Conservation (phyloP, 2,888 invertebrate species). For the Drosophila meridionalis region DNA sequence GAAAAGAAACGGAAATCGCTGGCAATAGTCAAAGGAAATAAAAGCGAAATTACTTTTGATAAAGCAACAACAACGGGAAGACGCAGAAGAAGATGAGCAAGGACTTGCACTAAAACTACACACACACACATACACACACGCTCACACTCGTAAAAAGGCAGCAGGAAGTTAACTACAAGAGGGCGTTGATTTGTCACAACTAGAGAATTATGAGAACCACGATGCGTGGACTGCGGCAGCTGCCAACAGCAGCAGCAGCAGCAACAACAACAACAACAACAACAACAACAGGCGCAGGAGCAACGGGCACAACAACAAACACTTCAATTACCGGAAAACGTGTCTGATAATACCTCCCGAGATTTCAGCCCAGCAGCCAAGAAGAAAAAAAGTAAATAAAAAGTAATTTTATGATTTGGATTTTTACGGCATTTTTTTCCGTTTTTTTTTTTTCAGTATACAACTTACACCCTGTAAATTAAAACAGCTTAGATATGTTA, state of each 20-base stretch:
- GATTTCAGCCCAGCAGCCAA: constrained; percentile 45
- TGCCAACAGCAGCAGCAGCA: constrained; percentile 43
- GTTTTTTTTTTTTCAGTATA: constrained; percentile 16
- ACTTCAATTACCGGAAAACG: constrained; percentile 83
- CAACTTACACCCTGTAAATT: not conserved
- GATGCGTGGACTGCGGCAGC: constrained; percentile 58
- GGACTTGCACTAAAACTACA: constrained; percentile 58
- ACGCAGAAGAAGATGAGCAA: constrained; percentile 18
- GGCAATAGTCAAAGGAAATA: constrained; percentile 81
- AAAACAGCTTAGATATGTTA: too few species aligned
- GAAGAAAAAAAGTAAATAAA: constrained; percentile 64
- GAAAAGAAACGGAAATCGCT: constrained; percentile 74
- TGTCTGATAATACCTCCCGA: constrained; percentile 76
- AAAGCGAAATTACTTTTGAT: constrained; percentile 80
- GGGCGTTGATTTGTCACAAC: constrained; percentile 81
- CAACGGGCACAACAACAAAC: constrained; percentile 44
- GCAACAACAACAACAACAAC: constrained; percentile 23
- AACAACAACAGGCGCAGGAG: constrained; percentile 16
- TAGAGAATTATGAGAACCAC: constrained; percentile 72
- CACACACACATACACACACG: constrained; percentile 3
- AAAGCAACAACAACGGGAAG: constrained; percentile 59
- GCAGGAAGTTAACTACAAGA: constrained; percentile 74
- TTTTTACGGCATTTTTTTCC: constrained; percentile 53
- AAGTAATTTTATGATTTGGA: constrained; percentile 76
- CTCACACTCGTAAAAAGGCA: constrained; percentile 51